phyloP scores from a whole-genome alignment of 2,113 vertebrate species.

The Lathamus discolor region DNA sequence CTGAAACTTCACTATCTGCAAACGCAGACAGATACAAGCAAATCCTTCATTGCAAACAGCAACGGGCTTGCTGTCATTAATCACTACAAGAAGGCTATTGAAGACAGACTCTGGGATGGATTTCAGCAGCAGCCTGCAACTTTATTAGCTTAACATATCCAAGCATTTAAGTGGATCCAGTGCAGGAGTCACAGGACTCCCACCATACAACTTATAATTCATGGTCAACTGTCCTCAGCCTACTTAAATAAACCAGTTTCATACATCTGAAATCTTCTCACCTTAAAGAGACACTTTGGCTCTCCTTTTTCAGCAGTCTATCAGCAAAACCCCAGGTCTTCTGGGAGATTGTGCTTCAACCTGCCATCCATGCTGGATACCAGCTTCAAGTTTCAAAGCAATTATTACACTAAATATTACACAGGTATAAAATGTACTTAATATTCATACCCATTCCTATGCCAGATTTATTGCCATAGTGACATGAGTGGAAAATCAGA shows the following conservation, averaged over 20 bases:
- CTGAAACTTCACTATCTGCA: slow-evolving; percentile 43
- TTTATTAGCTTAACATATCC: slow-evolving; percentile 56
- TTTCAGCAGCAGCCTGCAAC: slow-evolving; percentile 51
- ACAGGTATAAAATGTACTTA: not conserved
- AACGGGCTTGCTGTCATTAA: slow-evolving; percentile 38
- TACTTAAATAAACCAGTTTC: not conserved
- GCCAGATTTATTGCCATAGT: not conserved
- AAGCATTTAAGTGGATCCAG: slow-evolving; percentile 37
- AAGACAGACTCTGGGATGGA: slow-evolving; percentile 52
- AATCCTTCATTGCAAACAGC: slow-evolving; percentile 36
- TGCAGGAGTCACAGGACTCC: slow-evolving; percentile 15
- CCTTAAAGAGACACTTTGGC: not conserved
- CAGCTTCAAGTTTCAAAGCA: not conserved
- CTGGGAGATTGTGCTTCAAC: not conserved
- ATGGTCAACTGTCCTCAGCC: not conserved
- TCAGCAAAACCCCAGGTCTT: not conserved
- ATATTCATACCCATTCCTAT: not conserved
- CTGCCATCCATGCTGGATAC: not conserved
- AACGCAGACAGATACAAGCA: slow-evolving; percentile 33
- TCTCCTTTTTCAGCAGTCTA: not conserved
- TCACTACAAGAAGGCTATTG: slow-evolving; percentile 57
- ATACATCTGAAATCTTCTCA: not conserved
- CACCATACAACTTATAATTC: slow-evolving; percentile 8
- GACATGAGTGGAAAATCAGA: not conserved
- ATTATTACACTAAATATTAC: not conserved